Percentiles rank a stretch among this genome's conserved stretches.
These are phyloP conservation scores for Calidris pygmaea DNA, from an alignment of 2,113 vertebrate species.

Conservation along the genomic window DNA sequence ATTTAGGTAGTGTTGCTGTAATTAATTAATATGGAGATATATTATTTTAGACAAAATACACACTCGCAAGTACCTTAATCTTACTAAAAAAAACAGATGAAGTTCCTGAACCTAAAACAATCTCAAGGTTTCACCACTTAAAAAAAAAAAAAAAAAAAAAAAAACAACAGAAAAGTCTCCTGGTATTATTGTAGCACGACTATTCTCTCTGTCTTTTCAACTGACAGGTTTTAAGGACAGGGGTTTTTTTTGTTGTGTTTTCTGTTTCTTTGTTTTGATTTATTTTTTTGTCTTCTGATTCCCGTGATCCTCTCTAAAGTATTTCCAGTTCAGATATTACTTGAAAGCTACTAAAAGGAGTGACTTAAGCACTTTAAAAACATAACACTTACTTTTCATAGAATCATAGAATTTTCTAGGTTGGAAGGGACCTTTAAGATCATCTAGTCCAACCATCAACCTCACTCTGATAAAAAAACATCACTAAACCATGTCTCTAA, in stretches of 20 bases:
- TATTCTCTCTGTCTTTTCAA: neutral
- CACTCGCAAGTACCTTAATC: neutral
- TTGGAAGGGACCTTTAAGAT: no score
- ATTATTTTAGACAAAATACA: neutral
- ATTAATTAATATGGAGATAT: neutral
- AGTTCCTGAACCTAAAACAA: neutral
- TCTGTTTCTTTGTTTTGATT: neutral
- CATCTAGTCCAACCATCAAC: no score
- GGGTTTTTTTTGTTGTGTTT: accelerated
- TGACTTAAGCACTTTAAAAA: neutral
- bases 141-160: neutral
- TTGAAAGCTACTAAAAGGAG: neutral
- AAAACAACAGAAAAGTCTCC: neutral
- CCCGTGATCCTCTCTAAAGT: neutral
- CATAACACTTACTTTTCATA: neutral
- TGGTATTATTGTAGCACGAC: neutral
- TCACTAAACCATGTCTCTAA: no score
- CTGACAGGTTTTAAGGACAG: neutral
- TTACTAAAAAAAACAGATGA: neutral
- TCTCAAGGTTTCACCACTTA: neutral
- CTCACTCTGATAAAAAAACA: no score
- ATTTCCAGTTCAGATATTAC: neutral
- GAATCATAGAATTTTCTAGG: no score
- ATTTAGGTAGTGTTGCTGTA: neutral
- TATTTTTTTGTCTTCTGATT: neutral